Evolutionary conservation across 2,797 vertebrate genomes (phyloP), one percentile per base, ranked within the genome.

Genomic region (Chanos chanos): DNA sequence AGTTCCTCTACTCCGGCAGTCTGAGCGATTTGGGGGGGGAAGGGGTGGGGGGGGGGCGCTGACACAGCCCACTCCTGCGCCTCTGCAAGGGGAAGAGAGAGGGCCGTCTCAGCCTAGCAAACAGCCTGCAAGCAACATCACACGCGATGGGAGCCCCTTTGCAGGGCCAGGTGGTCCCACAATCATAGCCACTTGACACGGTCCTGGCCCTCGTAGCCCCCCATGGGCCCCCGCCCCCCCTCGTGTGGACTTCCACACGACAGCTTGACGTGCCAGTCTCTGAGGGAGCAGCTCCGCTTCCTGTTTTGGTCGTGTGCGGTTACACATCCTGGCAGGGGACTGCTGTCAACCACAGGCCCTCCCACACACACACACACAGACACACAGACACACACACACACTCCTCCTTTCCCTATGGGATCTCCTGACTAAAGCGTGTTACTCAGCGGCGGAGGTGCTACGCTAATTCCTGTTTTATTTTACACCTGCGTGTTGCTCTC

Each of bases 261-360:
- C 66, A 75, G 80, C 81, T 80, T 73, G 84, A n/a, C 61, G 69
- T 83, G 87, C 89, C 88, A 80, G 76, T 86, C 83, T 84, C 71
- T 76, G 67, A 0, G 74, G 81, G 77, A 81, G 86, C 82, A 67
- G 85, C 79, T 70, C 61, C 1, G 1, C 80, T 94, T 96, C 94
- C 93, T 95, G 93, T 94, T 95, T 94, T 88, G 86, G 85, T 84
- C 83, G 77, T 71, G 77, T 86, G 54, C 79, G 83, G 86, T 73
- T 79, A 84, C 81, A 81, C 85, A 90, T 94, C 92, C 89, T 89
- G 89, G 77, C 81, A 70, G 16, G 12, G 74, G 79, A 74, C 74
- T n/a, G 81, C 87, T 84, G 81, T 79, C 84, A 83, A 85, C 81
- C 66, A 78, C 86, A 86, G 85, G 83, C 78, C 84, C 82, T 88